Evolutionary conservation across 1,140 invertebrate genomes (phyloP), one percentile per base, ranked within the genome.

Genomic region (Drosophila mauritiana): DNA sequence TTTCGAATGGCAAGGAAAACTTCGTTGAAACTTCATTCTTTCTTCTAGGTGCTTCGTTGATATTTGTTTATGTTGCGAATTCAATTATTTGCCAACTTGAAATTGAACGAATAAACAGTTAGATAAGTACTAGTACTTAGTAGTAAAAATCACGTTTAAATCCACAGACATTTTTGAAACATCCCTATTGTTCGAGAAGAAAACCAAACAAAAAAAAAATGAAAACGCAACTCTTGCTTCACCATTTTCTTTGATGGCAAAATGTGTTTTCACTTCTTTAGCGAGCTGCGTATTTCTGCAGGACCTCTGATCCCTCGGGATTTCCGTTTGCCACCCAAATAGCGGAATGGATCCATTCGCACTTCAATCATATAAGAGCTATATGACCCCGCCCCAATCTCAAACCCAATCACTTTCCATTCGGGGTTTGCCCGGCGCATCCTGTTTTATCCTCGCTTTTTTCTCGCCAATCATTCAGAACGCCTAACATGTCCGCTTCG

Each of bases 241-340:
- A 20, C n/a, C 34, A 31, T 11, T 62, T 37, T n/a, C 20, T 20
- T 65, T 52, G 2, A 43, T 37, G 37, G 15, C 17, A n/a, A 27
- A 65, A 68, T 68, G 61, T 42, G n/a, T 65, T 65, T 12, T 8
- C 61, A 68, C 59, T 68, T 68, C 64, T 65, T 68, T 68, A 68
- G 64, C 61, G 61, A 45, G 27, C 27, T 52, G 46, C n/a, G 25
- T 10, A 13, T 15, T 39, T 8, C 15, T 20, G 5, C 52, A 42
- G 27, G 37, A 13, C 13, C 49, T 11, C 27, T 36, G 54, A 59
- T 45, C 55, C 61, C 61, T n/a, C 5, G 40, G 61, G 55, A 40
- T 20, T 40, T 37, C 22, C 10, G 12, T 17, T 37, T 3, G 52
- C 15, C 49, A 52, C 15, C 31, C 31, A 12, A 11, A 51, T 3